Conservation (phyloP, 2,113 vertebrate genomes). For the Xiphias gladius region DNA sequence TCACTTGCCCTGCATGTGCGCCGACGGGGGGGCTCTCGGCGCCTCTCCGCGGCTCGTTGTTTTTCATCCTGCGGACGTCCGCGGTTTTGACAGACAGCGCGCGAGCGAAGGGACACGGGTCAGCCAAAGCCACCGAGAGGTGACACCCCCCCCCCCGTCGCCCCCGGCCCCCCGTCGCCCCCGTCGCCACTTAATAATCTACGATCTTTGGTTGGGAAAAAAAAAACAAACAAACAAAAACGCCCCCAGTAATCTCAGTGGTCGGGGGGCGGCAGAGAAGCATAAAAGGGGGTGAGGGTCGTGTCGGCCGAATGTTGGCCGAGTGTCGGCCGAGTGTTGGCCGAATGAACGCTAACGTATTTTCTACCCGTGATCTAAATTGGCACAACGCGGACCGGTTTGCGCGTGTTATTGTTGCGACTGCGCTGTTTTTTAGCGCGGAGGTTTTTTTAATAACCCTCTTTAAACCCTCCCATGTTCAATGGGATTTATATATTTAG, state of each 20-base stretch:
- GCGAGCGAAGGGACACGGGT: neutral
- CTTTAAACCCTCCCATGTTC: slow-evolving; percentile 35
- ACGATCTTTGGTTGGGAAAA: slow-evolving; percentile 13
- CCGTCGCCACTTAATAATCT: neutral
- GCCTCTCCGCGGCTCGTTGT: neutral
- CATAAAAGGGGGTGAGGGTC: neutral
- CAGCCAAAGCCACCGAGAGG: neutral
- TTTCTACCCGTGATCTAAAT: neutral
- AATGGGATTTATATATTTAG: slow-evolving; percentile 47
- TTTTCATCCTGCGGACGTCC: neutral
- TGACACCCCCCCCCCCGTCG: no score
- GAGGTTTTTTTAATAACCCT: slow-evolving; percentile 22
- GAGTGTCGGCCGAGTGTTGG: neutral
- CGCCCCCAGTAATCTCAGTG: neutral
- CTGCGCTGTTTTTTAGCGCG: slow-evolving; percentile 10
- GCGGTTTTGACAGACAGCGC: slow-evolving; percentile 30
- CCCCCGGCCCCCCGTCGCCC: no score
- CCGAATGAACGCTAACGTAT: slow-evolving; percentile 5
- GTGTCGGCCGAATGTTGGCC: neutral
- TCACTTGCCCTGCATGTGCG: neutral
- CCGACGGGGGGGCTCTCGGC: no score
- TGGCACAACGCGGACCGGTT: fast-evolving
- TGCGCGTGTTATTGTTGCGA: neutral
- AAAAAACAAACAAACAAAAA: neutral
- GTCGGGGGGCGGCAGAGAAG: neutral